Evolutionary conservation across 2,888 invertebrate genomes (phyloP).

Genomic region (Metalampra italica): DNA sequence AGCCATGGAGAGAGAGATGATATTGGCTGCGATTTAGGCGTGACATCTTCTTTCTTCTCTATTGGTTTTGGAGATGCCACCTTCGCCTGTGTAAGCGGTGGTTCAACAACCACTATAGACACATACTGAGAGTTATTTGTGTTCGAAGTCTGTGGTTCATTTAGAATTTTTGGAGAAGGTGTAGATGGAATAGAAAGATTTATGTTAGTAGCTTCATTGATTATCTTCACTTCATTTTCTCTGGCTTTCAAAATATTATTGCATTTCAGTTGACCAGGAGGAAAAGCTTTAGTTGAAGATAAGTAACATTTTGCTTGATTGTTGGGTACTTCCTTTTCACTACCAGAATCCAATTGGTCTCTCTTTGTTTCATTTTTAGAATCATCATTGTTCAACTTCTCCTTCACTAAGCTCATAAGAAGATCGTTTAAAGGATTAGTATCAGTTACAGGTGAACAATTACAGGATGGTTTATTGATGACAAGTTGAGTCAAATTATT

Average conservation of each 20-base stretch:
- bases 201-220: constrained; percentile 65
- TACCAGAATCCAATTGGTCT: constrained; percentile 64
- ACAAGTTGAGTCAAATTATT: constrained; percentile 64
- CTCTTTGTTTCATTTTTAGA: constrained; percentile 81
- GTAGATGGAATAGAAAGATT: constrained; percentile 66
- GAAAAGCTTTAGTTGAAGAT: constrained; percentile 84
- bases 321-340: constrained; percentile 81
- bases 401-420: constrained; percentile 71
- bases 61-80: constrained; percentile 64
- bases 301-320: constrained; percentile 83
- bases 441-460: constrained; percentile 65
- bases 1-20: constrained; percentile 90
- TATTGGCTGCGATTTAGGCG: constrained; percentile 78
- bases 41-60: constrained; percentile 70
- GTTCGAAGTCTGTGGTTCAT: constrained; percentile 65
- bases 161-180: constrained; percentile 74
- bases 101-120: constrained; percentile 72
- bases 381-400: constrained; percentile 80
- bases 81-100: constrained; percentile 56
- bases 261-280: constrained; percentile 95
- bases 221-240: constrained; percentile 69
- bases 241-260: constrained; percentile 93
- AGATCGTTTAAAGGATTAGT: constrained; percentile 71
- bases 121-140: constrained; percentile 70
- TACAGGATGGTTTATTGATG: constrained; percentile 65